A percentile compares a stretch with the other conserved stretches of the same genome.
phyloP scores from a whole-genome alignment of 2,888 invertebrate species.

The Agrypnus murinus region DNA sequence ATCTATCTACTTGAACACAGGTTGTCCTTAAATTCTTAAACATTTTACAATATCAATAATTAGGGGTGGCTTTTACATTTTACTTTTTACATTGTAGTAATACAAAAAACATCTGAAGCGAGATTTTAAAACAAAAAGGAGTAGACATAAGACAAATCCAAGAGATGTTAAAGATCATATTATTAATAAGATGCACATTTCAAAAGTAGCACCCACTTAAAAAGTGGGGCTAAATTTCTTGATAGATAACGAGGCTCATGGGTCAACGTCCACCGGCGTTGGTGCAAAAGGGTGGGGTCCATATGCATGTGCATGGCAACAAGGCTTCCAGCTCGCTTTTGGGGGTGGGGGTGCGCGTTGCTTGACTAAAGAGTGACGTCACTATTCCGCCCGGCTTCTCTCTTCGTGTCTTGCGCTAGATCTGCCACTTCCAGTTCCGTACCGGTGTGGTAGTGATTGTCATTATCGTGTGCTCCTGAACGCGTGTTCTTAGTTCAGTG shows the following conservation, averaged over 20 bases:
- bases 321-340: conserved; percentile 55
- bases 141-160: too few relatives aligned
- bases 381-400: conserved; percentile 53
- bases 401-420: conserved; percentile 49
- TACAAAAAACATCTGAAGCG: too few relatives aligned
- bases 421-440: conserved; percentile 54
- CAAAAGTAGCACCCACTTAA: too few relatives aligned
- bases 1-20: too few relatives aligned
- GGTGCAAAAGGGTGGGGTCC: conserved; percentile 53
- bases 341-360: conserved; percentile 62
- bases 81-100: too few relatives aligned
- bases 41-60: too few relatives aligned
- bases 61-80: too few relatives aligned
- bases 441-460: conserved; percentile 52
- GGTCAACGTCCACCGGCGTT: conserved; percentile 49
- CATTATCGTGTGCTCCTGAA: conserved; percentile 49
- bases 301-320: conserved; percentile 66
- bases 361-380: conserved; percentile 58
- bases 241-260: conserved; percentile 46
- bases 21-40: too few relatives aligned
- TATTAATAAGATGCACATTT: too few relatives aligned
- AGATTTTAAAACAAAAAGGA: too few relatives aligned
- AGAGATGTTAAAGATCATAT: too few relatives aligned
- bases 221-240: conserved; percentile 2
- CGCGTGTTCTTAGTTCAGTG: conserved; percentile 55